Percentiles rank a stretch among this genome's conserved stretches.
These are phyloP conservation scores for Harlomillsia oculata DNA, from an alignment of 1,140 invertebrate species.

Conservation along the genomic window DNA sequence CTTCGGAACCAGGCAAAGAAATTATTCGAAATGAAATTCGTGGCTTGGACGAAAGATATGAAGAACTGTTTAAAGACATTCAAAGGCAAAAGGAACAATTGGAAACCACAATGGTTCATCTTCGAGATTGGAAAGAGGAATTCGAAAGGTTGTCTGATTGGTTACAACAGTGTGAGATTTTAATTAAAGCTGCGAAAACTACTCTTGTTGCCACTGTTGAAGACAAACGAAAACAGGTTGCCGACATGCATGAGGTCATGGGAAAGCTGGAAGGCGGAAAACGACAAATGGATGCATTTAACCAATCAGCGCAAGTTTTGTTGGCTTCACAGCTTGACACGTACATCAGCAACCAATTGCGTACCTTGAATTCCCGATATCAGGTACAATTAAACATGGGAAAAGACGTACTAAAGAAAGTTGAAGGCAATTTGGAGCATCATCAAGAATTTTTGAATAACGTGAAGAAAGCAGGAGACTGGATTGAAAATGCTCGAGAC, in stretches of 20 bases:
- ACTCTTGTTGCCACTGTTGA: slow-evolving; percentile 66
- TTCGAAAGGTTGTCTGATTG: slow-evolving; percentile 83
- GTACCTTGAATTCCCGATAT: slow-evolving; percentile 81
- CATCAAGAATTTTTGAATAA: slow-evolving; percentile 74
- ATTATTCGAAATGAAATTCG: slow-evolving; percentile 74
- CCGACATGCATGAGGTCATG: slow-evolving; percentile 54
- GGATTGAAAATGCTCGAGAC: slow-evolving; percentile 80
- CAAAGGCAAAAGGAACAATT: slow-evolving; percentile 72
- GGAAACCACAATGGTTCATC: slow-evolving; percentile 68
- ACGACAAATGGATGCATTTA: slow-evolving; percentile 71
- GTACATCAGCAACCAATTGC: slow-evolving; percentile 72
- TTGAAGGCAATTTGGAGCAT: slow-evolving; percentile 78
- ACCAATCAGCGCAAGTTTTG: slow-evolving; percentile 61
- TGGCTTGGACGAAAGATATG: slow-evolving; percentile 70
- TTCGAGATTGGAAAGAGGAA: slow-evolving; percentile 84
- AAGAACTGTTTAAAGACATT: slow-evolving; percentile 73
- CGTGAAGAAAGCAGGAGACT: slow-evolving; percentile 65
- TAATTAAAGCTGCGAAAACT: slow-evolving; percentile 81
- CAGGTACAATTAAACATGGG: slow-evolving; percentile 75
- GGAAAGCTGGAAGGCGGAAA: slow-evolving; percentile 66
- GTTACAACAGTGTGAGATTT: slow-evolving; percentile 84
- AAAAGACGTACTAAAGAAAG: slow-evolving; percentile 85
- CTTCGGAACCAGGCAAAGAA: slow-evolving; percentile 65
- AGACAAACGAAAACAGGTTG: slow-evolving; percentile 76
- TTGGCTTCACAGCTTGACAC: slow-evolving; percentile 76